Evolutionary conservation across 2,888 invertebrate species (phyloP).

Genomic region (Perdita meconis): DNA sequence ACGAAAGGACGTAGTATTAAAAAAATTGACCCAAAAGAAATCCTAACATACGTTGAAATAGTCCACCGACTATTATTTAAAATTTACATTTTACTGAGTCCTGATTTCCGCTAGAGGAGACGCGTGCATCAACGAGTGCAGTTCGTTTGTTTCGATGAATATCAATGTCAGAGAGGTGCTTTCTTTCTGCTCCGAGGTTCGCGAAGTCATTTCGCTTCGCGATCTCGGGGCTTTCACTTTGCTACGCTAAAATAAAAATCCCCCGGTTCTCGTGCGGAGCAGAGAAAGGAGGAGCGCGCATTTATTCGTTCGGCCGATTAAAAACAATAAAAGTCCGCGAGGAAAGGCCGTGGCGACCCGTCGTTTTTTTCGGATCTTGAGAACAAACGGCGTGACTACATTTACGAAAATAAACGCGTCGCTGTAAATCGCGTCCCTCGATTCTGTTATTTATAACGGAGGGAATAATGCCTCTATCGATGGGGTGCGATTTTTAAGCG

Average conservation of each 20-base stretch:
- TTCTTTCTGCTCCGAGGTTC: not conserved
- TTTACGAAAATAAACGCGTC: slow-evolving; percentile 44
- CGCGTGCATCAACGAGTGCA: not conserved
- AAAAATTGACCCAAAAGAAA: too few relatives aligned
- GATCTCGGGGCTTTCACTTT: slow-evolving; percentile 1
- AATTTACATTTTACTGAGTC: too few relatives aligned
- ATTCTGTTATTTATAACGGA: slow-evolving; percentile 37
- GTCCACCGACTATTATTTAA: too few relatives aligned
- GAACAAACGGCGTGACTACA: slow-evolving; percentile 40
- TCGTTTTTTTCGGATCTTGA: slow-evolving; percentile 31
- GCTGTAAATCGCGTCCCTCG: slow-evolving; percentile 38
- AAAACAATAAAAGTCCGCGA: slow-evolving; percentile 30
- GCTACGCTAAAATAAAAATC: slow-evolving; percentile 9
- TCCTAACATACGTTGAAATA: too few relatives aligned
- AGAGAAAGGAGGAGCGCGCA: slow-evolving; percentile 2
- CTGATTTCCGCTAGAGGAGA: too few relatives aligned
- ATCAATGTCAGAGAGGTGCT: not conserved
- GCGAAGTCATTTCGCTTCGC: not conserved
- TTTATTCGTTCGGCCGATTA: slow-evolving; percentile 23
- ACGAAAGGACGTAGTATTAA: too few relatives aligned
- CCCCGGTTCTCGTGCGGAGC: not conserved
- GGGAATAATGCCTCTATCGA: slow-evolving; percentile 1
- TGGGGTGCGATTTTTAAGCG: slow-evolving; percentile 1
- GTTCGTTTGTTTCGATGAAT: not conserved
- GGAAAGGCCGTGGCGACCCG: slow-evolving; percentile 15